Evolutionary conservation across 2,888 invertebrate species (phyloP).

Genomic region (Ectobius pallidus): DNA sequence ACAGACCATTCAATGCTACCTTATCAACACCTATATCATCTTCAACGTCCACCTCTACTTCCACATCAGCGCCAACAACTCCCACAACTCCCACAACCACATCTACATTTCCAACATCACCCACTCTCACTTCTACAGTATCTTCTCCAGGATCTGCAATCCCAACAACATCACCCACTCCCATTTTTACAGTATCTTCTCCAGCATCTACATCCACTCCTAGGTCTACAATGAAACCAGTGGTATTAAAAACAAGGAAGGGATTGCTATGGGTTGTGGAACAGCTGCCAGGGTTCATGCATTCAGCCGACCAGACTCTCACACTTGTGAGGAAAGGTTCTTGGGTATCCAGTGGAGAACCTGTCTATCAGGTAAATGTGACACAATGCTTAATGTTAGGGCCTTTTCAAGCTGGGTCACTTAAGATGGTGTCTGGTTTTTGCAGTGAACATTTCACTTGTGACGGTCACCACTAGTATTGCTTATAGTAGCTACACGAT

Average conservation of each 20-base stretch:
- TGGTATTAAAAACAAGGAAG: constrained; percentile 37
- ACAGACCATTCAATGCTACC: background rate
- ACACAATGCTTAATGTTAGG: too few relatives aligned
- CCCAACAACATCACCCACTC: too few relatives aligned
- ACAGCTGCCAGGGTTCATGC: constrained; percentile 72
- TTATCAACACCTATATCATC: background rate
- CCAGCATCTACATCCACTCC: background rate
- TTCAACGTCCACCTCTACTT: too few relatives aligned
- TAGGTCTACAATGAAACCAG: background rate
- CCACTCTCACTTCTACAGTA: too few relatives aligned
- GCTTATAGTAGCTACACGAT: too few relatives aligned
- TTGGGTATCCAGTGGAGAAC: constrained; percentile 73
- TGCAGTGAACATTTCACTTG: too few relatives aligned
- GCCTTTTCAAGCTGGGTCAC: too few relatives aligned
- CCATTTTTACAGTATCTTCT: too few relatives aligned
- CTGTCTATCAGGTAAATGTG: constrained; percentile 59
- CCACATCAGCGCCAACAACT: too few relatives aligned
- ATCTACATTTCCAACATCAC: background rate
- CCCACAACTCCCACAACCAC: background rate
- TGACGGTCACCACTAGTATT: too few relatives aligned
- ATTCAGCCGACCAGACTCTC: constrained; percentile 70
- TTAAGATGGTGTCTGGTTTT: too few relatives aligned
- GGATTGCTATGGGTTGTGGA: constrained; percentile 73
- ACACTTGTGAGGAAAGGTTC: constrained; percentile 66
- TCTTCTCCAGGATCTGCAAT: background rate